phyloP scores from a whole-genome alignment of 2,797 vertebrate species.

The Gambusia yucatana region DNA sequence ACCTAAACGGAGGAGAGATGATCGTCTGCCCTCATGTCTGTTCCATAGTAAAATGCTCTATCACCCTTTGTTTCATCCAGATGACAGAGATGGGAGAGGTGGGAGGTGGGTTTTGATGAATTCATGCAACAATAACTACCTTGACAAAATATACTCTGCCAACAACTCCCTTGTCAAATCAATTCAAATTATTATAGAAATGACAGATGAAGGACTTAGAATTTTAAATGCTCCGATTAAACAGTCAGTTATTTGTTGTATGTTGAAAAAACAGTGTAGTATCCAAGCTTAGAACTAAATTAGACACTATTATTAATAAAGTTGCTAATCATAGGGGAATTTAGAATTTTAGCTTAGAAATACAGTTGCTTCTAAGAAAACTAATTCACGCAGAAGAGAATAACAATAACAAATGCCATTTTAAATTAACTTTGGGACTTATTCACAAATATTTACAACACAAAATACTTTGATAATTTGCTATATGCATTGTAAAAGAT shows the following conservation, averaged over 20 bases:
- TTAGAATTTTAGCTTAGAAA: neutral
- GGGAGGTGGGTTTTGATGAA: slow-evolving; percentile 51
- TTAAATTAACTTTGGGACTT: neutral
- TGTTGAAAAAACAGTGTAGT: neutral
- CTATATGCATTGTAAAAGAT: neutral
- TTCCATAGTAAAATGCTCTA: slow-evolving; percentile 33
- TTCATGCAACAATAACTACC: slow-evolving; percentile 65
- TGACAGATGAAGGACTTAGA: neutral
- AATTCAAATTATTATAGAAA: slow-evolving; percentile 22
- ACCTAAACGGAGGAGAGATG: slow-evolving; percentile 53
- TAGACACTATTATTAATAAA: neutral
- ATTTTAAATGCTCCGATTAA: neutral
- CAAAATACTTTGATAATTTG: neutral
- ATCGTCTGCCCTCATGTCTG: slow-evolving; percentile 42
- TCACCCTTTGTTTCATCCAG: slow-evolving; percentile 26
- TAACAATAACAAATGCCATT: neutral
- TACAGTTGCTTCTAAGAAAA: neutral
- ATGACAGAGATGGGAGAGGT: slow-evolving; percentile 27
- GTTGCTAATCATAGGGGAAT: neutral
- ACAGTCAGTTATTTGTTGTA: neutral
- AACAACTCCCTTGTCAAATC: slow-evolving; percentile 40
- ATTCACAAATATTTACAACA: neutral
- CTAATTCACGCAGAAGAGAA: neutral
- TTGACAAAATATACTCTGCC: slow-evolving; percentile 38
- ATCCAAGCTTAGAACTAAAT: neutral